Evolutionary conservation across 2,888 invertebrate genomes (phyloP).

Genomic region (Chromoteleia sp.): DNA sequence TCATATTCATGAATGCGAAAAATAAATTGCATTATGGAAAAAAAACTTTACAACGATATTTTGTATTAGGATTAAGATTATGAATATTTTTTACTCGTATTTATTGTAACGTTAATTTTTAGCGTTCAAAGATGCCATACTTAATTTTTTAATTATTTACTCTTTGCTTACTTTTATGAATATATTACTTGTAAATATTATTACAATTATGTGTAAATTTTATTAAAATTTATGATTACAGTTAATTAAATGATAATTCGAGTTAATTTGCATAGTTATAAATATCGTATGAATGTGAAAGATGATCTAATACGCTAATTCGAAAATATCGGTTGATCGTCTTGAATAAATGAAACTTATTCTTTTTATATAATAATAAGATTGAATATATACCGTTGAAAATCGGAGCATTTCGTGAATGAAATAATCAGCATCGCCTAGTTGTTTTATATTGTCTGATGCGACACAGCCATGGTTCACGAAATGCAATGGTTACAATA

Average conservation of each 20-base stretch:
- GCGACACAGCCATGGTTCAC: conserved; percentile 48
- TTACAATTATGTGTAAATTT: background rate
- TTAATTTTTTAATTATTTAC: background rate
- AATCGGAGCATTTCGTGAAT: conserved; percentile 52
- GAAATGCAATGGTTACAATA: conserved; percentile 39
- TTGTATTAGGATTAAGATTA: conserved; percentile 13
- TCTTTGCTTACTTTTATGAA: background rate
- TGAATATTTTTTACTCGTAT: conserved; percentile 3
- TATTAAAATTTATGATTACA: no score
- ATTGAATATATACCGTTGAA: conserved; percentile 17
- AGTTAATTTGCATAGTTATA: conserved; percentile 17
- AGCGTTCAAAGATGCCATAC: conserved; percentile 16
- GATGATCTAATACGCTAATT: background rate
- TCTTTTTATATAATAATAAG: conserved; percentile 34
- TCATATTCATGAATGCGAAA: background rate
- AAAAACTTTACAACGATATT: conserved; percentile 31
- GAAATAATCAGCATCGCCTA: conserved; percentile 25
- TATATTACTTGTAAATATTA: conserved; percentile 15
- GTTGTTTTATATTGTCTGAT: conserved; percentile 37
- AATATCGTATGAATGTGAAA: conserved; percentile 11
- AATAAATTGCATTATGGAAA: background rate
- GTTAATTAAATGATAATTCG: background rate
- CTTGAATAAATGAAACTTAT: conserved; percentile 12
- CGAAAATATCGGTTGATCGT: background rate
- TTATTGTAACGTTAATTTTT: conserved; percentile 4